Conservation (phyloP, 1,140 invertebrate species). For the Cyphomyrmex costatus region DNA sequence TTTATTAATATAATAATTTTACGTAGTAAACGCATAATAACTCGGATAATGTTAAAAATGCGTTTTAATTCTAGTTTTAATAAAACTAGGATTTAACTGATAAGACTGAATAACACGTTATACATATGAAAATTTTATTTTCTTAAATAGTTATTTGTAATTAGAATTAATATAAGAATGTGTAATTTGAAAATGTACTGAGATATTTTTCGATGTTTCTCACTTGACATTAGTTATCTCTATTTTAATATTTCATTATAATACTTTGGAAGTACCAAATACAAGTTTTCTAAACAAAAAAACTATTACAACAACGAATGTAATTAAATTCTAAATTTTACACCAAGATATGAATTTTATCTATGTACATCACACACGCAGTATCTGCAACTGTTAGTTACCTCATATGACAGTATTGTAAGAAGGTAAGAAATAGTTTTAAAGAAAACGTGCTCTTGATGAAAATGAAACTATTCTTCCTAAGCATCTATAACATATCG, state of each 20-base stretch:
- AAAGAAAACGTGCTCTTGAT: neutral
- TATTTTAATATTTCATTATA: slow-evolving; percentile 25
- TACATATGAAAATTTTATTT: neutral
- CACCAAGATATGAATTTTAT: neutral
- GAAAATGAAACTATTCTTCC: neutral
- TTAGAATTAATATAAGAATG: neutral
- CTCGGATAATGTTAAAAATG: neutral
- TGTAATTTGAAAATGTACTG: neutral
- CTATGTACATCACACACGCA: neutral
- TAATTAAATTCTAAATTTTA: neutral
- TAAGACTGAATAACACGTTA: too few relatives aligned
- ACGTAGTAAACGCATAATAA: neutral
- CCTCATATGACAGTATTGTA: slow-evolving; percentile 12
- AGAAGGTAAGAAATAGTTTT: slow-evolving; percentile 19
- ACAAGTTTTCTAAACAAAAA: neutral
- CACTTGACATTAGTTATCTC: neutral
- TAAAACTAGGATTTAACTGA: too few relatives aligned
- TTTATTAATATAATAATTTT: neutral
- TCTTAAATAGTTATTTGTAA: neutral
- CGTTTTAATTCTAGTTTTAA: slow-evolving; percentile 9
- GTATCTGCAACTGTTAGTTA: slow-evolving; percentile 18
- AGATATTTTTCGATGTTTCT: slow-evolving; percentile 6
- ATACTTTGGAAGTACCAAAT: neutral
- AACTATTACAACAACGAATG: neutral
- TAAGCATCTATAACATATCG: slow-evolving; percentile 10